Evolutionary conservation across 2,113 vertebrate genomes (phyloP).

Genomic region (Platysteira castanea): DNA sequence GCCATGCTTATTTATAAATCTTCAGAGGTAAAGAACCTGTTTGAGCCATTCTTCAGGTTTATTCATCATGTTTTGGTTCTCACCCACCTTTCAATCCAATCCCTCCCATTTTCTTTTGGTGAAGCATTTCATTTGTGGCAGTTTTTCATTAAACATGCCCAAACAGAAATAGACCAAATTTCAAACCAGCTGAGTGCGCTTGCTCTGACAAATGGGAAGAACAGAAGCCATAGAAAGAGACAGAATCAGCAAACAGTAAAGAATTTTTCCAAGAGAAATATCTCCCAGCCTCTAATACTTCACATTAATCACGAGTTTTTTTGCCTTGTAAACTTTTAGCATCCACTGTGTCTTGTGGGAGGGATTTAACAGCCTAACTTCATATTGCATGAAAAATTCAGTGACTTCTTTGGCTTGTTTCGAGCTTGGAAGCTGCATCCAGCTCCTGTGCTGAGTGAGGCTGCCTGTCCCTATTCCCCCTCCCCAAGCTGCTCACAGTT

Average conservation of each 20-base stretch:
- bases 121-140: background rate
- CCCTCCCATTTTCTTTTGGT: background rate
- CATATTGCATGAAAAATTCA: background rate
- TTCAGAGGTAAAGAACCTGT: background rate
- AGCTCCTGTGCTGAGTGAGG: accelerated
- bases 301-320: background rate
- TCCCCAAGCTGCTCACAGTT: background rate
- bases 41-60: background rate
- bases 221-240: background rate
- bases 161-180: background rate
- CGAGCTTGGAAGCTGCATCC: background rate
- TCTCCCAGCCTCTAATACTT: background rate
- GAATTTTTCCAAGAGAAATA: accelerated
- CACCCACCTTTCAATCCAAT: background rate
- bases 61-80: background rate
- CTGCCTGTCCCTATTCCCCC: background rate
- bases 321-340: background rate
- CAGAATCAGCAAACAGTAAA: background rate
- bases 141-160: background rate
- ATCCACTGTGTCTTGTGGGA: background rate
- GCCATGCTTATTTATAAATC: background rate
- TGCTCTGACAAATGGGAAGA: background rate
- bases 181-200: background rate
- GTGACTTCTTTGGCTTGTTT: background rate
- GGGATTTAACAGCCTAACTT: background rate